Evolutionary conservation across 2,797 vertebrate genomes (phyloP).

Genomic region (Sarcophilus harrisii): DNA sequence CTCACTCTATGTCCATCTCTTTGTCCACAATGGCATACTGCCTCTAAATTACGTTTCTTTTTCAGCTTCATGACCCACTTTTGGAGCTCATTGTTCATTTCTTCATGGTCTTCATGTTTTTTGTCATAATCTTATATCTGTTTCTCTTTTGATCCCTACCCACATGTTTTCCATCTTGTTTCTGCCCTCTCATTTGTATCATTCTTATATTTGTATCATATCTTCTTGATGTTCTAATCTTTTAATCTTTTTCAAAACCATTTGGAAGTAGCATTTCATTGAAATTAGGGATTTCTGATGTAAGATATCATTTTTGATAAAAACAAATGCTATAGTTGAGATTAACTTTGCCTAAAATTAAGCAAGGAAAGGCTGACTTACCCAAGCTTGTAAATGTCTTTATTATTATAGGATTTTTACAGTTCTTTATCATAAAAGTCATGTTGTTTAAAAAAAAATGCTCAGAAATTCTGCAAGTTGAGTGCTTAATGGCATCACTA

Average conservation of each 20-base stretch:
- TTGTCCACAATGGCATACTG: not conserved
- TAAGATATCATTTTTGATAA: not conserved
- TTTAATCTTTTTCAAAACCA: not conserved
- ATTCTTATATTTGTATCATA: not conserved
- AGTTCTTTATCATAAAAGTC: not conserved
- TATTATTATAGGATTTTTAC: not conserved
- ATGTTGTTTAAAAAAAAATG: not conserved
- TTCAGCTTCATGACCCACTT: not conserved
- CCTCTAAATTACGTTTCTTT: not conserved
- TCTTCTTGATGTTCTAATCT: not conserved
- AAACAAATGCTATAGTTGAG: not conserved
- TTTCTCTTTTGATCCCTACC: not conserved
- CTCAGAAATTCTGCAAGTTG: not conserved
- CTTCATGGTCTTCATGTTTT: not conserved
- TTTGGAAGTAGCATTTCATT: not conserved
- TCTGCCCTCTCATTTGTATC: not conserved
- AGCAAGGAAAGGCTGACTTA: not conserved
- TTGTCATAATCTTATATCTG: not conserved
- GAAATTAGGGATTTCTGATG: not conserved
- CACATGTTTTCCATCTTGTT: not conserved
- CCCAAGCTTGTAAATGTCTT: not conserved
- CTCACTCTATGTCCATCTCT: not conserved
- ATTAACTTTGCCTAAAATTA: not conserved
- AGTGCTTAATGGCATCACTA: not conserved
- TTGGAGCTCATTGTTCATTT: not conserved